Base-by-base conservation (phyloP, 2,797 vertebrate genomes). In the Myotis findleyi region DNA sequence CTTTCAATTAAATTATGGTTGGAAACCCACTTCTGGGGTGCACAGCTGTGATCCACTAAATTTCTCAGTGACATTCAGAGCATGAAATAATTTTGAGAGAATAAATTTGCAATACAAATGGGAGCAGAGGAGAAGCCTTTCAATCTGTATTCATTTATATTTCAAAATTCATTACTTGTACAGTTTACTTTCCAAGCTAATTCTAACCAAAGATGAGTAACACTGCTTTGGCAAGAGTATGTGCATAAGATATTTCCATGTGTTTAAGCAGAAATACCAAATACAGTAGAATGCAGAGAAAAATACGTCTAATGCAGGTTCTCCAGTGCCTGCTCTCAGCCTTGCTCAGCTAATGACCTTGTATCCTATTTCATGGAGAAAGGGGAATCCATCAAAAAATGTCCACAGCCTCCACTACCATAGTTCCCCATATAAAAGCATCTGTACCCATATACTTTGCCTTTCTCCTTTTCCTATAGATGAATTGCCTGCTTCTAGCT, bases 1-100 rank as follows among this genome's bases (percentile, higher is more conserved):
- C 97, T 98, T 98, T 96, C 97, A 98, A 98, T 98, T 98, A 97
- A 98, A 97, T 98, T 98, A 96, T 13, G 36, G 66, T 96, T 97
- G 87, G 92, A 97, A 97, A 95, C 90, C 94, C 92, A 97, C 93
- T 98, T 96, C 91, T 98, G 94, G 94, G 96, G 81, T 94, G 33
- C 36, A 98, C 95, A 95, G 96, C 88, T 94, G 79, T 49, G 21
- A 86, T 97, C 95, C 82, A 64, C 96, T 96, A 96, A 94, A 95
- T 98, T 98, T 96, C 95, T 85, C 84, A n/a, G 87, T 96, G 93
- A 98, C 97, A 95, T 95, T 96, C 92, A 89, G 94, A 97, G 97
- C 96, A 95, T 93, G 86, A 94, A 83, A 87, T 97, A 93, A 53
- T 0, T 97, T 83, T 71, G 81, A 95, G 92, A 30, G 92, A 96